phyloP scores from a whole-genome alignment of 2,113 vertebrate genomes.

The Boulengeromyrus knoepffleri region DNA sequence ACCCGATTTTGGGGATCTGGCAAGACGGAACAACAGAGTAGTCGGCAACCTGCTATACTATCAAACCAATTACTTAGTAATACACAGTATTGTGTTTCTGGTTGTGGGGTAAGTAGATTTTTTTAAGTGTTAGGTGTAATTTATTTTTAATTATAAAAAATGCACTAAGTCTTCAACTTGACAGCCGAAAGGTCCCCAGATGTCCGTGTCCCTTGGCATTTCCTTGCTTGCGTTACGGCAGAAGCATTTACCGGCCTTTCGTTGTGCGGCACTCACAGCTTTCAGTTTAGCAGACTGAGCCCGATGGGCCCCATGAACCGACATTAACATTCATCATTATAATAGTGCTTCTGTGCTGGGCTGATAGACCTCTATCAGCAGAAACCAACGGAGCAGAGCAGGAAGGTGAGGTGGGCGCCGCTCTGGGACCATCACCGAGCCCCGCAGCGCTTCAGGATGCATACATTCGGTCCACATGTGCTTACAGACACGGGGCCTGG shows the following conservation, averaged over 20 bases:
- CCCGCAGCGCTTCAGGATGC: background rate
- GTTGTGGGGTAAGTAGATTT: constrained; percentile 76
- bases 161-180: background rate
- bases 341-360: background rate
- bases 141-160: background rate
- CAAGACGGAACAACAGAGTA: constrained; percentile 87
- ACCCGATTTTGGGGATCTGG: constrained; percentile 73
- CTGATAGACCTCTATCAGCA: background rate
- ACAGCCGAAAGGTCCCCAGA: background rate
- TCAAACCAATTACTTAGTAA: constrained; percentile 82
- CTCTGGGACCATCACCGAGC: background rate
- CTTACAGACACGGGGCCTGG: background rate
- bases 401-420: background rate
- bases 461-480: background rate
- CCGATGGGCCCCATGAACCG: background rate
- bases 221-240: background rate
- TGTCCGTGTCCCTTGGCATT: background rate
- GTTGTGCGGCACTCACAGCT: background rate
- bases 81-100: constrained; percentile 69
- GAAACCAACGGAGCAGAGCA: background rate
- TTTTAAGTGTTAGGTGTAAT: background rate
- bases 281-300: background rate
- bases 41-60: constrained; percentile 91
- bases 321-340: background rate
- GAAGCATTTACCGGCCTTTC: background rate